Evolutionary conservation across 2,888 invertebrate species (phyloP).

Genomic region (Dryomyza anilis): DNA sequence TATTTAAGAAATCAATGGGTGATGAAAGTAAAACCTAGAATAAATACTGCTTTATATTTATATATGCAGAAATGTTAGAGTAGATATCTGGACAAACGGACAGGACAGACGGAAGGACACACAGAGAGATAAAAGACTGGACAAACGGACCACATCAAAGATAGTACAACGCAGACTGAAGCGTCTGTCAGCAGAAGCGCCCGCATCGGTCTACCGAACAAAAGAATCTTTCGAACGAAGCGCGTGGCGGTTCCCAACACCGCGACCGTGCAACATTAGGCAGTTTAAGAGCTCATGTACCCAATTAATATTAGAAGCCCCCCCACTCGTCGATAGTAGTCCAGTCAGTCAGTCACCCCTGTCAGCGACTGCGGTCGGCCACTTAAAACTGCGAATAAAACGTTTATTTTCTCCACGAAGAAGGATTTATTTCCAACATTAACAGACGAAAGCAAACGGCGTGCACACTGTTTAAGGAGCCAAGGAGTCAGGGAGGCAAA

Average conservation of each 20-base stretch:
- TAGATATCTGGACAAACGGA: neutral
- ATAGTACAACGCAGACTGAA: no score
- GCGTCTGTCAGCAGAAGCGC: no score
- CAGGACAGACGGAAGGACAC: neutral
- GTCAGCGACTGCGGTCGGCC: neutral
- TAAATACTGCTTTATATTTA: slow-evolving; percentile 18
- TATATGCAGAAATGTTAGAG: slow-evolving; percentile 11
- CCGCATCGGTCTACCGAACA: neutral
- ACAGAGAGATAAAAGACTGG: neutral
- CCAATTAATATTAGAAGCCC: slow-evolving; percentile 10
- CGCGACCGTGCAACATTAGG: neutral
- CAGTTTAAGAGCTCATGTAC: neutral
- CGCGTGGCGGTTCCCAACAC: neutral
- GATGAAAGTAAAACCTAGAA: neutral
- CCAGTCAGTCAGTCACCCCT: neutral
- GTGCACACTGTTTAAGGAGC: no score
- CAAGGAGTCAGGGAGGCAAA: neutral
- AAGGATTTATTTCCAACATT: slow-evolving; percentile 17
- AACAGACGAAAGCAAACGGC: neutral
- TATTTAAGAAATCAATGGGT: slow-evolving; percentile 8
- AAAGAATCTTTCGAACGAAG: neutral
- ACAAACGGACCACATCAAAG: neutral
- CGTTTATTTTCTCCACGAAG: slow-evolving; percentile 41
- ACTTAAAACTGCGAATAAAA: slow-evolving; percentile 35
- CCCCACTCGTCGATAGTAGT: neutral